A percentile compares a stretch with the other conserved stretches of the same genome.
Evolutionary conservation across 2,797 vertebrate species (phyloP).

Genomic region (Acanthurus leucopareius): DNA sequence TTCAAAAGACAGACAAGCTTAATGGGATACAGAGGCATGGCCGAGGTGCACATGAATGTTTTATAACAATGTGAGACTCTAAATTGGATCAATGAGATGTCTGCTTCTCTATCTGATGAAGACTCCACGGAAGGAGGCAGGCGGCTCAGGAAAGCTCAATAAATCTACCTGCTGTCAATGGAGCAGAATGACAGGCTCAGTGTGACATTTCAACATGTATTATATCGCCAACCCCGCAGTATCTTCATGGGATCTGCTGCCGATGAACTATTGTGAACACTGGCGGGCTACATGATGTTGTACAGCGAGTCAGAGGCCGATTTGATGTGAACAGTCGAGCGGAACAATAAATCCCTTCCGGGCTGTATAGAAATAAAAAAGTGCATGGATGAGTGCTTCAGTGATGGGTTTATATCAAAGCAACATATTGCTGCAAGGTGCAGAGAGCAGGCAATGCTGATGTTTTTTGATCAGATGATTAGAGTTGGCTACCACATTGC

Average conservation of each 20-base stretch:
- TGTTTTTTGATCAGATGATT: conserved; percentile 67
- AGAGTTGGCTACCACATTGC: conserved; percentile 46
- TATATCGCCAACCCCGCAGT: conserved; percentile 44
- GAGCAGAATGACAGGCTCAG: conserved; percentile 50
- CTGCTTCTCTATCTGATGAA: conserved; percentile 33
- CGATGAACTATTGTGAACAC: conserved; percentile 51
- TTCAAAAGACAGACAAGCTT: conserved; percentile 46
- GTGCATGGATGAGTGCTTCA: conserved; percentile 60
- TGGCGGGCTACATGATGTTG: conserved; percentile 35
- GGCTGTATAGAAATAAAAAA: conserved; percentile 52
- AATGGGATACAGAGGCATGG: conserved; percentile 42
- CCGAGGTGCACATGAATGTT: conserved; percentile 48
- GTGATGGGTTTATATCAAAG: conserved; percentile 69
- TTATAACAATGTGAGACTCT: conserved; percentile 56
- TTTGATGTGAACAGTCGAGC: conserved; percentile 55
- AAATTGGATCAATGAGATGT: conserved; percentile 61
- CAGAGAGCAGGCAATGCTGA: conserved; percentile 34
- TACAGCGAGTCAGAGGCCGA: conserved; percentile 40
- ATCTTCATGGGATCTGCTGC: conserved; percentile 55
- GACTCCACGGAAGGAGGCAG: conserved; percentile 29
- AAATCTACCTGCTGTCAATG: conserved; percentile 54
- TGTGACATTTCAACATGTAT: conserved; percentile 69
- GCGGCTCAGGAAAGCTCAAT: conserved; percentile 26
- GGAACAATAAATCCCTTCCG: conserved; percentile 68
- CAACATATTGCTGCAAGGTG: conserved; percentile 55